Evolutionary conservation across 2,113 vertebrate genomes (phyloP).

Genomic region (Siphamia tubifer): DNA sequence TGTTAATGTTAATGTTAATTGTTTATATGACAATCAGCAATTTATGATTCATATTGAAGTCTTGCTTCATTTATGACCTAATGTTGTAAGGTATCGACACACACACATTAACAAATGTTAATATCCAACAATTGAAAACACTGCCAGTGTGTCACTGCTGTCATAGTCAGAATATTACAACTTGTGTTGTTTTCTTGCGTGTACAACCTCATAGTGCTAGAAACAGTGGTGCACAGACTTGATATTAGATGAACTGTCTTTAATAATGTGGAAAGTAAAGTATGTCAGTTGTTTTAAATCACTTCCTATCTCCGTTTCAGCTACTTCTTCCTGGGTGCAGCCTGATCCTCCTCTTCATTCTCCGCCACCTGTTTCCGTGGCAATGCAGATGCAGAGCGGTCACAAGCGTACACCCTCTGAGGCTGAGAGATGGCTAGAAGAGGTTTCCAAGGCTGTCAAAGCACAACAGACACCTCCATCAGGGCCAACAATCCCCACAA

Average conservation of each 20-base stretch:
- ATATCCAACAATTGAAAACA: no score
- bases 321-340: conserved; percentile 71
- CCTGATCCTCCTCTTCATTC: conserved; percentile 64
- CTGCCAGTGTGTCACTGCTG: no score
- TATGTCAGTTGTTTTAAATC: not conserved
- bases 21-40: no score
- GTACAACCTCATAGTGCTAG: no score
- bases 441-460: conserved; percentile 87
- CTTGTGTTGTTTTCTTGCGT: no score
- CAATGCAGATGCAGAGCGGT: conserved; percentile 72
- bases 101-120: no score
- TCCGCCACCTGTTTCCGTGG: conserved; percentile 63
- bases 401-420: conserved; percentile 91
- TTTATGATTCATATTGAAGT: no score
- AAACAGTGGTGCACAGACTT: not conserved
- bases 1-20: no score
- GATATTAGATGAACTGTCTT: not conserved
- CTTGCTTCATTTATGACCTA: no score
- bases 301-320: conserved; percentile 28
- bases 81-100: no score
- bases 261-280: not conserved
- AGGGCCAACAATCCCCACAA: conserved; percentile 58
- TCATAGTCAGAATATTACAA: no score
- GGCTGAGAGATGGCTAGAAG: conserved; percentile 91
- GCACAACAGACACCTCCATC: conserved; percentile 81